phyloP scores from a whole-genome alignment of 2,113 vertebrate genomes.

The Thinocorus orbignyianus region DNA sequence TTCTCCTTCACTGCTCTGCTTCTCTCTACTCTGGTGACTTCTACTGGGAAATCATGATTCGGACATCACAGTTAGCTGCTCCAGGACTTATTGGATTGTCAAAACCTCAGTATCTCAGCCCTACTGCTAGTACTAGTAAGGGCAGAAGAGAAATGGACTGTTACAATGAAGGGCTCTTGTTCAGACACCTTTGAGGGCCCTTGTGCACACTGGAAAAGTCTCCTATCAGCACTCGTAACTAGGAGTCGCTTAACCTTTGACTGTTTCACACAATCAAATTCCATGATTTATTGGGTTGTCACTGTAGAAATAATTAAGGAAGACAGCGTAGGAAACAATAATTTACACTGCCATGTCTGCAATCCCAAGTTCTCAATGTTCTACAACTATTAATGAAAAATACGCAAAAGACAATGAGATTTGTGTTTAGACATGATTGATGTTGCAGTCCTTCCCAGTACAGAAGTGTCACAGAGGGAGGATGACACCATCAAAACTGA shows the following conservation, averaged over 20 bases:
- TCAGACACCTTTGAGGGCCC: not conserved
- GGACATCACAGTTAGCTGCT: not conserved
- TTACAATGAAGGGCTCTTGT: not conserved
- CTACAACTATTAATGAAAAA: not conserved
- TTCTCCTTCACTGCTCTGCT: not conserved
- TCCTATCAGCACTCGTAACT: not conserved
- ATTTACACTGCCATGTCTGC: not conserved
- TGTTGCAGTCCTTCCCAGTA: not conserved
- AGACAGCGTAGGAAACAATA: not conserved
- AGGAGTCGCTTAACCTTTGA: conserved; percentile 10
- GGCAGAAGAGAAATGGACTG: not conserved
- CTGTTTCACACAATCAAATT: not conserved
- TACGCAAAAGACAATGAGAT: not conserved
- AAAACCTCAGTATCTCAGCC: not conserved
- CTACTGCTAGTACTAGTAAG: not conserved
- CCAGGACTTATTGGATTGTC: not conserved
- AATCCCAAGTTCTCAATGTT: not conserved
- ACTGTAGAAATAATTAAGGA: not conserved
- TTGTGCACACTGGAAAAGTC: not conserved
- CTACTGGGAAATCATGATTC: not conserved
- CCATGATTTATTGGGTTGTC: not conserved
- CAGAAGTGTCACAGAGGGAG: not conserved
- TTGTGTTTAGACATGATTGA: not conserved
- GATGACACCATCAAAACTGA: not conserved
- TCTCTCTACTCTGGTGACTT: not conserved